Percentiles rank a stretch among this genome's conserved stretches.
These are phyloP conservation scores for Brachionus rotundiformis DNA, from an alignment of 1,140 invertebrate species.

Conservation along the genomic window DNA sequence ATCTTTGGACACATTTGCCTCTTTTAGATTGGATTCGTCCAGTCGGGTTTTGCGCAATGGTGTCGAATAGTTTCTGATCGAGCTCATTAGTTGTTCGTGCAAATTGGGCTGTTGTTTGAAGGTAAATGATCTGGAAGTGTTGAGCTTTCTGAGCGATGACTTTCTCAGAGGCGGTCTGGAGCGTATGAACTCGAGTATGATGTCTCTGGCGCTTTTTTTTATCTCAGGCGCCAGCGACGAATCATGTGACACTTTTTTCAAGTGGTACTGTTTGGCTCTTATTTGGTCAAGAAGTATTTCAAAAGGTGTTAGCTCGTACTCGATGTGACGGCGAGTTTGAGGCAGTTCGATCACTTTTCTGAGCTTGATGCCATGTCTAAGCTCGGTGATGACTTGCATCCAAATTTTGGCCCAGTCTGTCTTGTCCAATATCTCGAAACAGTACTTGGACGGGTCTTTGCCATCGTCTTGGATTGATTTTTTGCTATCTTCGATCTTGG, in stretches of 20 bases:
- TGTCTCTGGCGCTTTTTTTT: slow-evolving; percentile 87
- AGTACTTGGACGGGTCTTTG: slow-evolving; percentile 37
- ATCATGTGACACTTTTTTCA: slow-evolving; percentile 71
- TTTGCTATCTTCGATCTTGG: slow-evolving; percentile 70
- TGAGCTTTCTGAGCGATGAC: slow-evolving; percentile 66
- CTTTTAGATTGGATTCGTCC: neutral
- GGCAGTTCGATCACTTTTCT: slow-evolving; percentile 75
- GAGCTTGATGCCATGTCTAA: slow-evolving; percentile 80
- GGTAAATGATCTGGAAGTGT: slow-evolving; percentile 66
- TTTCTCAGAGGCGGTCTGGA: slow-evolving; percentile 82
- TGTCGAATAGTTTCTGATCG: slow-evolving; percentile 74
- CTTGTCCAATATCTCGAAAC: slow-evolving; percentile 48
- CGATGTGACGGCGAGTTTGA: slow-evolving; percentile 68
- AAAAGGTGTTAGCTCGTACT: slow-evolving; percentile 93
- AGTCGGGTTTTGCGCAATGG: slow-evolving; percentile 24
- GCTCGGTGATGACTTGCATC: slow-evolving; percentile 90
- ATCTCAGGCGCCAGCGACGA: slow-evolving; percentile 77
- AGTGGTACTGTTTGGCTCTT: slow-evolving; percentile 78
- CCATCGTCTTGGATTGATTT: slow-evolving; percentile 54
- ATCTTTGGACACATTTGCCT: neutral
- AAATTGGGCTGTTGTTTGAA: slow-evolving; percentile 22
- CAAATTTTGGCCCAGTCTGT: slow-evolving; percentile 75
- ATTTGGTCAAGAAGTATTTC: slow-evolving; percentile 97
- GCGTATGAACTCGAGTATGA: slow-evolving; percentile 92
- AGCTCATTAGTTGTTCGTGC: slow-evolving; percentile 74